Evolutionary conservation across 2,113 vertebrate species (phyloP), one percentile per base, ranked within the genome.

Genomic region (Romanogobio albipinnatus): DNA sequence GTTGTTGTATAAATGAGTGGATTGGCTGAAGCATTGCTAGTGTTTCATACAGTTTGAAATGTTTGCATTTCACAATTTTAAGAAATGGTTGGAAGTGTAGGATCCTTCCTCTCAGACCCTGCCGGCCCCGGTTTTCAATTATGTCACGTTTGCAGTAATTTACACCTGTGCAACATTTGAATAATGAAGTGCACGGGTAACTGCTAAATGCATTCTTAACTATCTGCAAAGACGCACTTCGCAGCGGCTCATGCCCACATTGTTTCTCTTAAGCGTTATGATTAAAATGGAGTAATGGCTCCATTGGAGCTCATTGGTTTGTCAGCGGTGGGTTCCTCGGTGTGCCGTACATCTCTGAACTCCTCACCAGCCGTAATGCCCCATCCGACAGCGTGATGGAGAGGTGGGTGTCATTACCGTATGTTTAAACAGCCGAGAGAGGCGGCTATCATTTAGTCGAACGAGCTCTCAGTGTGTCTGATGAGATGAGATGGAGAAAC

Each of bases 401-500:
- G 96, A 97, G 95, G 80, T 94, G 95, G 94, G 95, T 94, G 94
- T 94, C 95, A 96, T 95, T 97, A 96, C 94, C 91, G 93, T 95
- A 93, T 95, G 95, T 93, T 94, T 94, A 96, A 97, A 96, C 96
- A 96, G 95, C 93, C 94, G 93, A 95, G 96, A 86, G 90, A 88
- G 93, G 91, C 92, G 96, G 94, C 96, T 96, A 95, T 97, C 95
- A 96, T 97, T 97, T 94, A 93, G 95, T 95, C 94, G 95, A 96
- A 97, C 96, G 96, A 97, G 97, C 96, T 96, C 96, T 97, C 96
- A 96, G 96, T 95, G 96, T 95, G 95, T 93, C 93, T 95, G 93
- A 94, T 94, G 95, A 94, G 93, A 95, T 89, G 96, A 97, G 96
- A 94, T 95, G 93, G 95, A 88, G 89, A 95, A 96, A 95, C 95